A percentile compares a stretch with the other conserved stretches of the same genome.
phyloP scores from a whole-genome alignment of 2,113 vertebrate genomes.

The Prunella himalayana region DNA sequence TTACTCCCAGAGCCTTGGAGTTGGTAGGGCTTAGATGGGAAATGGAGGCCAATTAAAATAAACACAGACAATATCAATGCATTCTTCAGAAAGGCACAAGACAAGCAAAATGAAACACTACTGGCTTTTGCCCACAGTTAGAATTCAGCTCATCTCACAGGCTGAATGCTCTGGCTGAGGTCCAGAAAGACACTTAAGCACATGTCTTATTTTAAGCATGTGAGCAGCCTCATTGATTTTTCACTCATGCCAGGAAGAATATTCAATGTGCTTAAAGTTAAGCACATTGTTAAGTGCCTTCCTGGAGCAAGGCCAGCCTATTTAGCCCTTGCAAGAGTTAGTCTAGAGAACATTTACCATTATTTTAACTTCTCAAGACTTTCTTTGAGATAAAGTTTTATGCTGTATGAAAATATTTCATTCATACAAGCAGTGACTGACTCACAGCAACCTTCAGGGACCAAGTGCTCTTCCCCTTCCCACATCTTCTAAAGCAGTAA shows the following conservation, averaged over 20 bases:
- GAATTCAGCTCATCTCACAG: neutral
- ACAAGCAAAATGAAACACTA: conserved; percentile 59
- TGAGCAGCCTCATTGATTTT: conserved; percentile 57
- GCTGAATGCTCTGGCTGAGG: neutral
- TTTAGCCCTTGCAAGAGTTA: conserved; percentile 3
- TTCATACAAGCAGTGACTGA: neutral
- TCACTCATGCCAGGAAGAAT: conserved; percentile 52
- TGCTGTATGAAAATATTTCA: neutral
- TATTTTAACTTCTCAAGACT: conserved; percentile 45
- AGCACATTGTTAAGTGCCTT: conserved; percentile 63
- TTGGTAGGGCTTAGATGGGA: conserved; percentile 46
- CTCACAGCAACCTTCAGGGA: conserved; percentile 5
- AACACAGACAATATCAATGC: conserved; percentile 59
- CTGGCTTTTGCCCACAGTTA: conserved; percentile 28
- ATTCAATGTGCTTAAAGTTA: conserved; percentile 63
- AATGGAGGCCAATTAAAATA: conserved; percentile 65
- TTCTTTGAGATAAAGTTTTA: conserved; percentile 38
- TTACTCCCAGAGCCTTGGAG: conserved; percentile 28
- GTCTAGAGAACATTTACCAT: conserved; percentile 19
- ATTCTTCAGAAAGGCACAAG: conserved; percentile 46
- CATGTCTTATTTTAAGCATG: conserved; percentile 57
- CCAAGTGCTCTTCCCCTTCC: neutral
- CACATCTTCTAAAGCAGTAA: conserved; percentile 21
- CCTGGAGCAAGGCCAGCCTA: conserved; percentile 47
- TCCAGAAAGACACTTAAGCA: conserved; percentile 61